Conservation (phyloP, 2,797 vertebrate species). For the Chelon auratus region DNA sequence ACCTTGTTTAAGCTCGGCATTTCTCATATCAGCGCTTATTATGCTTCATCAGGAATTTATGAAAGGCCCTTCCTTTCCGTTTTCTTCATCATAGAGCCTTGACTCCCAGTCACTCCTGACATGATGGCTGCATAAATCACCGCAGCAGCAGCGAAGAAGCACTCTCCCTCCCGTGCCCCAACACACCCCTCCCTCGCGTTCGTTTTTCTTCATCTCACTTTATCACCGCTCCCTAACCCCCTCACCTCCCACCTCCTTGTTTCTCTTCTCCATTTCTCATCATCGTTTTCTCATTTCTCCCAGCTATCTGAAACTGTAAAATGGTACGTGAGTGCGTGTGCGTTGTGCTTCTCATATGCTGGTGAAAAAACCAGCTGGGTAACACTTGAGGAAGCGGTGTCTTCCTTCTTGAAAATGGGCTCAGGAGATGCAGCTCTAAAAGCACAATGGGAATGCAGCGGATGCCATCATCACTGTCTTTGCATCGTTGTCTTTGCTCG, state of each 20-base stretch:
- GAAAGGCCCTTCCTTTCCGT: slow-evolving; percentile 47
- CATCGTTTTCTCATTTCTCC: slow-evolving; percentile 40
- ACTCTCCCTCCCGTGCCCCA: slow-evolving; percentile 20
- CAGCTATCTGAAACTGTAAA: slow-evolving; percentile 47
- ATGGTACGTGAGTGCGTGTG: slow-evolving; percentile 26
- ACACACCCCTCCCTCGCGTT: slow-evolving; percentile 26
- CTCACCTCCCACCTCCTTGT: slow-evolving; percentile 8
- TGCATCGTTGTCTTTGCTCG: slow-evolving; percentile 61
- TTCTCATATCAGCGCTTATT: slow-evolving; percentile 56
- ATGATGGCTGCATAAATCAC: slow-evolving; percentile 76
- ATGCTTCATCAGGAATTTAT: slow-evolving; percentile 71
- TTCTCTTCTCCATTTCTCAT: slow-evolving; percentile 37
- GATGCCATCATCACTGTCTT: slow-evolving; percentile 73
- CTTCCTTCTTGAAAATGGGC: slow-evolving; percentile 65
- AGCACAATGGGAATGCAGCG: slow-evolving; percentile 72
- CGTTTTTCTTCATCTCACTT: slow-evolving; percentile 34
- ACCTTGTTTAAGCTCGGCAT: slow-evolving; percentile 41
- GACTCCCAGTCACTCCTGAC: slow-evolving; percentile 65
- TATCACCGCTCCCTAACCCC: slow-evolving; percentile 25
- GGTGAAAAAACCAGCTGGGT: slow-evolving; percentile 43
- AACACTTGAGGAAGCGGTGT: slow-evolving; percentile 41
- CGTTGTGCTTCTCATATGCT: slow-evolving; percentile 22
- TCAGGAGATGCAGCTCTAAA: slow-evolving; percentile 68
- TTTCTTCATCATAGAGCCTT: slow-evolving; percentile 57
- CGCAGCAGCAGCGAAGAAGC: slow-evolving; percentile 35